Percentiles rank a stretch among this genome's conserved stretches.
These are phyloP conservation scores for Drosophila tropicalis DNA, from an alignment of 1,140 invertebrate species.

Conservation along the genomic window DNA sequence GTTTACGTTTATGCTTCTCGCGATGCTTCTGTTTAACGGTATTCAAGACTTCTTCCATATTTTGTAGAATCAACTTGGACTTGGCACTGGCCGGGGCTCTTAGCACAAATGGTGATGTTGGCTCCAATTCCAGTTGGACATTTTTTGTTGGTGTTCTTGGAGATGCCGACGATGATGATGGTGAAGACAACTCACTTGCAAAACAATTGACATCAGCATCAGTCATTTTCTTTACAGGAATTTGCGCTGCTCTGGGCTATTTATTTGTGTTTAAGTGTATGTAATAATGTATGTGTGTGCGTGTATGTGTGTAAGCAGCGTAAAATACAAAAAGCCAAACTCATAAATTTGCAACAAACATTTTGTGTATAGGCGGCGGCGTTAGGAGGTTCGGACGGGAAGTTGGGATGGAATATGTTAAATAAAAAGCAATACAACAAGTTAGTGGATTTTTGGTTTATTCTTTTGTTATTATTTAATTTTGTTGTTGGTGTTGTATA, in stretches of 20 bases:
- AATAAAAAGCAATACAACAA: conserved; percentile 39
- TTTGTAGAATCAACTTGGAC: conserved; percentile 78
- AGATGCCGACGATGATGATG: conserved; percentile 1
- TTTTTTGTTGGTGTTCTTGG: conserved; percentile 61
- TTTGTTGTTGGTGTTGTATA: conserved; percentile 53
- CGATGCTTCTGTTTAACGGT: conserved; percentile 80
- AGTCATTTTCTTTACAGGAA: conserved; percentile 63
- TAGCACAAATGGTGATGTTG: conserved; percentile 67
- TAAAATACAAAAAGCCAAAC: conserved; percentile 68
- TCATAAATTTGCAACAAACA: conserved; percentile 68
- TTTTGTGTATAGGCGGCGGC: background rate
- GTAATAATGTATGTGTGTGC: conserved; percentile 50
- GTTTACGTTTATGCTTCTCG: conserved; percentile 77
- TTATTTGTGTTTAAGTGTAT: conserved; percentile 15
- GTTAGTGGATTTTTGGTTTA: too few relatives aligned
- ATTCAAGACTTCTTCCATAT: conserved; percentile 80
- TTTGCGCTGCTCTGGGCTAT: conserved; percentile 23
- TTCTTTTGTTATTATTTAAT: conserved; percentile 1
- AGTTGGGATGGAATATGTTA: conserved; percentile 32
- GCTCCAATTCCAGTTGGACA: conserved; percentile 43
- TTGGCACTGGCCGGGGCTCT: conserved; percentile 76
- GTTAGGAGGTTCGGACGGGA: background rate
- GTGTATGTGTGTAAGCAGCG: conserved; percentile 45
- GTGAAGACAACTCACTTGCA: conserved; percentile 58
- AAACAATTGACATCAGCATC: conserved; percentile 80